Conservation (phyloP, 2,888 invertebrate species). For the Rhamphomyia laevipes region DNA sequence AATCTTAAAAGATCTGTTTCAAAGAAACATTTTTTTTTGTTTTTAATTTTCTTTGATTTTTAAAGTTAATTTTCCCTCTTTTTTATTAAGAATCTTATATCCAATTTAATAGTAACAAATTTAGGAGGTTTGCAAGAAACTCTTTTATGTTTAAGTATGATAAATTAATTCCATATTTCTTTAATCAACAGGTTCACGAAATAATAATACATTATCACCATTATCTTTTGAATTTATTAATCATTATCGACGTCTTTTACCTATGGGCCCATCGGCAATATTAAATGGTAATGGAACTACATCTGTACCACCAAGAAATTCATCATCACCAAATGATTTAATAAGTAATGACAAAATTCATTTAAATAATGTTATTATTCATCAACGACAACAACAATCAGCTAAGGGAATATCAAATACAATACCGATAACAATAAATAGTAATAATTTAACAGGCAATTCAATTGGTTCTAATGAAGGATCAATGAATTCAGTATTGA, state of each 20-base stretch:
- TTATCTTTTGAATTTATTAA: slow-evolving; percentile 14
- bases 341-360: neutral
- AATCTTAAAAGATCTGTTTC: too few relatives aligned
- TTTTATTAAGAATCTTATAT: too few relatives aligned
- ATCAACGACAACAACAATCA: neutral
- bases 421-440: neutral
- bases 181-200: slow-evolving; percentile 9
- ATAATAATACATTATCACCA: slow-evolving; percentile 11
- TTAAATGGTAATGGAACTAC: slow-evolving; percentile 2
- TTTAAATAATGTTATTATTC: neutral
- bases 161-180: neutral
- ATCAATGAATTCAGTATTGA: slow-evolving; percentile 10
- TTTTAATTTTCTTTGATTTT: too few relatives aligned
- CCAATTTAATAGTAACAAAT: too few relatives aligned
- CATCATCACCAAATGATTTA: neutral
- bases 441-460: neutral
- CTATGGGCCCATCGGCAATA: slow-evolving; percentile 13
- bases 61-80: too few relatives aligned
- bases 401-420: neutral
- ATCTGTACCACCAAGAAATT: neutral
- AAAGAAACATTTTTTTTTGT: too few relatives aligned
- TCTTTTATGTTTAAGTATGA: neutral
- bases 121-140: neutral
- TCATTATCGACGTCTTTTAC: slow-evolving; percentile 14
- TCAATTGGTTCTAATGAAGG: slow-evolving; percentile 11